phyloP scores from a whole-genome alignment of 2,888 invertebrate genomes.

The Oscheius onirici region DNA sequence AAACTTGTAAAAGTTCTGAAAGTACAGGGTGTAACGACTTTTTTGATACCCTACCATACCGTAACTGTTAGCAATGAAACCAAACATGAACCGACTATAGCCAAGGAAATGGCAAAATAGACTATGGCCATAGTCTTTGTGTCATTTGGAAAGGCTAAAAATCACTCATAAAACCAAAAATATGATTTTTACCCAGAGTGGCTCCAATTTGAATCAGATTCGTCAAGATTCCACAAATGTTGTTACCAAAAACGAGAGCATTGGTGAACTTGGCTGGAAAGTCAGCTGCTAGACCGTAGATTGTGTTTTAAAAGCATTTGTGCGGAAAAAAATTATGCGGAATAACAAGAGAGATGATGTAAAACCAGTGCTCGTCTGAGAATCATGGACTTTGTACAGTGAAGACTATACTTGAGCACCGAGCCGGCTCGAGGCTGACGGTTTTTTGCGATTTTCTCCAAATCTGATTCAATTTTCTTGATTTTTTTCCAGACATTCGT shows the following conservation, averaged over 20 bases:
- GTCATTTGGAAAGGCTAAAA: constrained; percentile 9
- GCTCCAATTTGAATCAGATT: constrained; percentile 64
- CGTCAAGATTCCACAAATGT: constrained; percentile 71
- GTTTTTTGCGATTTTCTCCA: too few relatives aligned
- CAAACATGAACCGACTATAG: constrained; percentile 88
- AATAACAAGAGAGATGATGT: constrained; percentile 73
- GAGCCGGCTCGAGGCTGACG: too few relatives aligned
- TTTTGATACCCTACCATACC: constrained; percentile 74
- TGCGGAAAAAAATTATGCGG: too few relatives aligned
- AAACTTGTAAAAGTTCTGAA: constrained; percentile 47
- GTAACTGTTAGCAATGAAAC: constrained; percentile 94
- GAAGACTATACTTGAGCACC: too few relatives aligned
- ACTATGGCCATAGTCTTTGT: constrained; percentile 83
- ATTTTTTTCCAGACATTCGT: too few relatives aligned
- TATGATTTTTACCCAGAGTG: constrained; percentile 44
- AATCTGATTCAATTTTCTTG: too few relatives aligned
- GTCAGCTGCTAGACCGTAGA: constrained; percentile 93
- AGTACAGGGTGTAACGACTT: not conserved
- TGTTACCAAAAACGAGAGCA: constrained; percentile 82
- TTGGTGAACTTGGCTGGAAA: constrained; percentile 86
- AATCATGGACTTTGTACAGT: not conserved
- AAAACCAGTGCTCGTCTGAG: constrained; percentile 73
- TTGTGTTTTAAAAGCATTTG: constrained; percentile 79
- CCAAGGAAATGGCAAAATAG: constrained; percentile 93
- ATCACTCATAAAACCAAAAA: not conserved